Base-by-base conservation (phyloP, 2,888 invertebrate species). In the Mantis religiosa region DNA sequence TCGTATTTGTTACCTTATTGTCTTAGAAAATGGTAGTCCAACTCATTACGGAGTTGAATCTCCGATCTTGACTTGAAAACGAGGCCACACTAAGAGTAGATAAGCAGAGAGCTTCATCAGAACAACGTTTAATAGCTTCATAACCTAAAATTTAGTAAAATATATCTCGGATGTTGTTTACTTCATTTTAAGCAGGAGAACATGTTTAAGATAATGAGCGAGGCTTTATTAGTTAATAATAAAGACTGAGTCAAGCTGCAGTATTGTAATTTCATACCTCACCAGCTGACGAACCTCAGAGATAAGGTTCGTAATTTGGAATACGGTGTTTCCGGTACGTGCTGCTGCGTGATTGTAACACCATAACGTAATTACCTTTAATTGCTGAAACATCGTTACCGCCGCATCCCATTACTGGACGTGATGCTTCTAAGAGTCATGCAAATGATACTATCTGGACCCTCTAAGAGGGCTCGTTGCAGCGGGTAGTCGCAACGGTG, bases 181-280 rank as follows among this genome's bases (percentile, higher is more conserved):
- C 20, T 71, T 71, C 54, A 71, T 71, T 71, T 20, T 71, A 20
- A 6, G 54, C 54, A 71, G 25, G 20, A 20, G 54, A 71, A 71
- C 54, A 71, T 14, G 54, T 71, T 6, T 20, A 71, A 20, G 6
- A 71, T 71, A 71, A 71, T 71, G 54, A 71, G 54, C 54, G 4
- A 2, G 6, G 20, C 4, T 71, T 71, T 71, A 71, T 71, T 71
- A 71, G 20, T 71, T 71, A 71, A 71, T 71, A 71, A 54, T 20
- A 54, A 30, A 71, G 54, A 71, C 20, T 71, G 54, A 71, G 54
- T 25, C 20, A n/a, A n/a, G n/a, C 20, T 71, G 15, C 54, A 84
- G 27, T 84, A 84, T 47, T n/a, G 84, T 84, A 84, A 84, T 84
- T 84, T 84, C 84, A 84, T 84, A 47, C 47, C 84, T 84, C 20